Percentiles rank a stretch among this genome's conserved stretches.
phyloP scores from a whole-genome alignment of 2,113 vertebrate genomes.

The Puffinus mauretanicus region DNA sequence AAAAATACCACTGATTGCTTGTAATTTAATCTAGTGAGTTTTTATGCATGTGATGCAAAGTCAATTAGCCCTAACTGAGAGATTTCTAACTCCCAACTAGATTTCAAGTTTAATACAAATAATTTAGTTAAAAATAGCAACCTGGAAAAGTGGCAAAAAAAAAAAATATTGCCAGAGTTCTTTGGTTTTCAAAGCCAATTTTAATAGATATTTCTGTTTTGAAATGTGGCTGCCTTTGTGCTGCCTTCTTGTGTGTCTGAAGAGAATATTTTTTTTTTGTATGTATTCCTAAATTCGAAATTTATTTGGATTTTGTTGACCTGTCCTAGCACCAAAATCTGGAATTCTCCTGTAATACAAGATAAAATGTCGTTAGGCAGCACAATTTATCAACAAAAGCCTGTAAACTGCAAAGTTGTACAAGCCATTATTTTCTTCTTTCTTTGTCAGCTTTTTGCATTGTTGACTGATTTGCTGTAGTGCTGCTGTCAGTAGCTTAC shows the following conservation, averaged over 20 bases:
- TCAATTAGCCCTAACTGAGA: constrained; percentile 65
- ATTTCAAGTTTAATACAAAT: constrained; percentile 48
- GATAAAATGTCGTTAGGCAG: constrained; percentile 65
- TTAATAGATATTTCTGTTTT: background rate
- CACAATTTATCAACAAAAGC: constrained; percentile 74
- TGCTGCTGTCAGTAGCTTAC: constrained; percentile 81
- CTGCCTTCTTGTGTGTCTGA: background rate
- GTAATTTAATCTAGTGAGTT: constrained; percentile 72
- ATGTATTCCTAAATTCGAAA: background rate
- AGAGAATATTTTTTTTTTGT: background rate
- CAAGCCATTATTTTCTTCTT: constrained; percentile 70
- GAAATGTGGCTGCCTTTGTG: background rate
- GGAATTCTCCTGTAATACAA: constrained; percentile 52
- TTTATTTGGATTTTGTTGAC: background rate
- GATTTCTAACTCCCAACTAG: constrained; percentile 46
- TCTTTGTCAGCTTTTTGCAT: constrained; percentile 80
- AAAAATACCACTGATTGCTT: constrained; percentile 65
- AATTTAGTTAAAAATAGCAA: constrained; percentile 52
- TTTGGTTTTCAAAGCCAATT: background rate
- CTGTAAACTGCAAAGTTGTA: constrained; percentile 65
- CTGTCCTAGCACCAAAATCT: constrained; percentile 25
- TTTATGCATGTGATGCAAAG: constrained; percentile 63
- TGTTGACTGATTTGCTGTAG: constrained; percentile 73
- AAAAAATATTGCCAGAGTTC: background rate
- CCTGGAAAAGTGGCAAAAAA: background rate